Evolutionary conservation across 2,888 invertebrate genomes (phyloP).

Genomic region (Thyatira batis): DNA sequence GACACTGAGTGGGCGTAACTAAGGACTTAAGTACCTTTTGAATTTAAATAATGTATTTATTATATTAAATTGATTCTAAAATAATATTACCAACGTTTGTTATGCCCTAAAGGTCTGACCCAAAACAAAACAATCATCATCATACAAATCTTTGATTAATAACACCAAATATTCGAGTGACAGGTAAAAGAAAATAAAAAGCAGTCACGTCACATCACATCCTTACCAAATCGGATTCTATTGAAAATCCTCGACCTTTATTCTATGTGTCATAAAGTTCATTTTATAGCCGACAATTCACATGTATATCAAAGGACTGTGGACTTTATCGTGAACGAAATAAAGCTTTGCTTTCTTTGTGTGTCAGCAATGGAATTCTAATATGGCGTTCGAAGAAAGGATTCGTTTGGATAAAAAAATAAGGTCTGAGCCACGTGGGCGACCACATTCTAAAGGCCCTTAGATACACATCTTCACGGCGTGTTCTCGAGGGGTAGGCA

Average conservation of each 20-base stretch:
- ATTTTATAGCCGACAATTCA: constrained; percentile 32
- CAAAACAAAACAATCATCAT: constrained; percentile 27
- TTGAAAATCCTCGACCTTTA: constrained; percentile 41
- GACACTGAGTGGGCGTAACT: too few relatives aligned
- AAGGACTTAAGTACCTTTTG: too few relatives aligned
- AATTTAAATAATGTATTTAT: too few relatives aligned
- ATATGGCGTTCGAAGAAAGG: constrained; percentile 66
- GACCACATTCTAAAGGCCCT: constrained; percentile 53
- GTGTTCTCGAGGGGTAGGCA: constrained; percentile 26
- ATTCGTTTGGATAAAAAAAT: constrained; percentile 70
- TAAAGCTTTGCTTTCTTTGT: constrained; percentile 54
- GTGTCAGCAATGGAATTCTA: constrained; percentile 58
- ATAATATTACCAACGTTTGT: neutral
- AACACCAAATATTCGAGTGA: constrained; percentile 49
- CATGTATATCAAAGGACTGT: constrained; percentile 30
- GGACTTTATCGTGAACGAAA: constrained; percentile 32
- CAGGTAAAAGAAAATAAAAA: constrained; percentile 57
- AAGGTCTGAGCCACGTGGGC: constrained; percentile 69
- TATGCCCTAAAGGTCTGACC: constrained; percentile 21
- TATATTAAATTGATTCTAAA: too few relatives aligned
- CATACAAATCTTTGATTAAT: constrained; percentile 57
- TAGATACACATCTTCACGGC: constrained; percentile 50
- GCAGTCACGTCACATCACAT: constrained; percentile 62
- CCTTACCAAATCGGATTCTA: constrained; percentile 63
- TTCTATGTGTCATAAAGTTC: constrained; percentile 48